phyloP scores from a whole-genome alignment of 2,113 vertebrate genomes.

The Argyrosomus japonicus region DNA sequence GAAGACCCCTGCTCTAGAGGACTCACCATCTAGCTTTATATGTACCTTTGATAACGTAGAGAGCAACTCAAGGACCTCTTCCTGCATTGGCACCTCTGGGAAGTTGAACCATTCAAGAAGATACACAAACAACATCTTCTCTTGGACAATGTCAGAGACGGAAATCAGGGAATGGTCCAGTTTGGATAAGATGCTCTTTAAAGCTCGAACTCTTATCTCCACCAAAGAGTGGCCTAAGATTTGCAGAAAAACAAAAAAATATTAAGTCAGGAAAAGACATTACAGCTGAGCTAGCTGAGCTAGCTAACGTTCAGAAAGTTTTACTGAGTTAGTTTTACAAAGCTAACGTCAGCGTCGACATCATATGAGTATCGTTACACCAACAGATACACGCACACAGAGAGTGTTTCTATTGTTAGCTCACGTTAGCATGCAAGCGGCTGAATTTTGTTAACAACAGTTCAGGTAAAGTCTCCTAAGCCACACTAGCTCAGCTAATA shows the following conservation, averaged over 20 bases:
- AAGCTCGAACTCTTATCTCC: conserved; percentile 93
- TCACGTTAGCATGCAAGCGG: conserved; percentile 16
- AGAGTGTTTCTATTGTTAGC: conserved; percentile 6
- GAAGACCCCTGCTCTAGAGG: not conserved
- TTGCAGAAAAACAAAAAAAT: not conserved
- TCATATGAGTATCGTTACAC: not conserved
- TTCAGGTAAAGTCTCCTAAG: conserved; percentile 12
- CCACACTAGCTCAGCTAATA: conserved; percentile 9
- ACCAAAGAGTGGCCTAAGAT: conserved; percentile 88
- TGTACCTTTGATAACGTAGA: conserved; percentile 88
- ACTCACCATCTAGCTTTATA: not conserved
- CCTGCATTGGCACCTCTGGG: conserved; percentile 89
- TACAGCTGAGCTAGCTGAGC: not conserved
- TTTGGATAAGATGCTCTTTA: conserved; percentile 89
- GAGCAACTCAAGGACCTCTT: conserved; percentile 88
- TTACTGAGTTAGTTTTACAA: too few relatives aligned
- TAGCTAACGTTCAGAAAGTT: too few relatives aligned
- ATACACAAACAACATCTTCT: conserved; percentile 87
- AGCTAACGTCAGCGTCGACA: not conserved
- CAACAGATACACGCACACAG: not conserved
- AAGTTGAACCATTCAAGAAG: conserved; percentile 97
- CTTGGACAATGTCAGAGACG: conserved; percentile 87
- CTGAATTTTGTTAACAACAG: conserved; percentile 18
- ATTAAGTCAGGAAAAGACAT: not conserved
- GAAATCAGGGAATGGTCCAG: conserved; percentile 88